These are phyloP conservation scores for Pteronotus mesoamericanus DNA, from an alignment of 2,797 vertebrate genomes.

Conservation along the genomic window DNA sequence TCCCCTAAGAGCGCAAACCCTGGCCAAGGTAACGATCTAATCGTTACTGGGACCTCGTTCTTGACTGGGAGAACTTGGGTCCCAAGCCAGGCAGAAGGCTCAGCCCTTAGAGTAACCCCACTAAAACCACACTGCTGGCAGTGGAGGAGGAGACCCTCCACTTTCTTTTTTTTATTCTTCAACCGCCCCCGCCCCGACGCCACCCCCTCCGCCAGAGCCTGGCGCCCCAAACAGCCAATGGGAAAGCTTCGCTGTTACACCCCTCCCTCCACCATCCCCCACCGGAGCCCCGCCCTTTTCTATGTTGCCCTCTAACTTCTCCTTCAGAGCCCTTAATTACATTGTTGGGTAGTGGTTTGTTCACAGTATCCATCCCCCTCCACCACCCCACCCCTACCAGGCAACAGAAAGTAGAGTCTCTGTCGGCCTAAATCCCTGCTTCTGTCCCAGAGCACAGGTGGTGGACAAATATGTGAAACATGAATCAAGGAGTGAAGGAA, in stretches of 20 bases:
- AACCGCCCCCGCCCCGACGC: too few species aligned
- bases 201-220: background rate
- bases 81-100: background rate
- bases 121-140: background rate
- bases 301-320: background rate
- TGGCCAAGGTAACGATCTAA: constrained; percentile 16
- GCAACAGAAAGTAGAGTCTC: background rate
- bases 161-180: background rate
- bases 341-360: background rate
- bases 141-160: background rate
- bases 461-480: background rate
- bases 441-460: background rate
- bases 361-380: background rate
- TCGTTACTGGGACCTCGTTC: constrained; percentile 50
- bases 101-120: background rate
- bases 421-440: background rate
- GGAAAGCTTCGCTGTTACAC: background rate
- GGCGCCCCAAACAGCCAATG: background rate
- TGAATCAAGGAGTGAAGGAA: background rate
- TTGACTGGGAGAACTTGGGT: constrained; percentile 13
- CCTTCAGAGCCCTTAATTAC: background rate
- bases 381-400: too few species aligned
- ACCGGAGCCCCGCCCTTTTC: background rate
- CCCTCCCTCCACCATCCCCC: background rate
- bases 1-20: constrained; percentile 52